These are phyloP conservation scores for Monodelphis domestica DNA, from an alignment of 2,797 vertebrate genomes.

Conservation along the genomic window DNA sequence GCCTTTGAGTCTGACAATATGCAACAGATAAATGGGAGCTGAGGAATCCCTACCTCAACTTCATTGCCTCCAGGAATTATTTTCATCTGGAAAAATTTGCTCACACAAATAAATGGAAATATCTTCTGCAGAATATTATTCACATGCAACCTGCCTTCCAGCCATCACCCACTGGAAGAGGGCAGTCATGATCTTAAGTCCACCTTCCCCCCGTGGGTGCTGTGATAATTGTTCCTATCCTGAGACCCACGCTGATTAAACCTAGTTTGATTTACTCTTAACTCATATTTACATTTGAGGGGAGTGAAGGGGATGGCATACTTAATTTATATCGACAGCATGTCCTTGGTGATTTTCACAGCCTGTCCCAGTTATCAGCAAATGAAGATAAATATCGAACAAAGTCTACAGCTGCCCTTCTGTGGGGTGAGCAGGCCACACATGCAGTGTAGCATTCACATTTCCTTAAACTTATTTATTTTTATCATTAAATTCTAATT, in stretches of 20 bases:
- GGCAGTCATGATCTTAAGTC: constrained; percentile 57
- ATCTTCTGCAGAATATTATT: constrained; percentile 70
- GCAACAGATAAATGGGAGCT: constrained; percentile 58
- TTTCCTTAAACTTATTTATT: constrained; percentile 67
- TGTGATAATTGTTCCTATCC: constrained; percentile 73
- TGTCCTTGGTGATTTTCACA: constrained; percentile 80
- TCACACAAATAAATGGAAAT: constrained; percentile 79
- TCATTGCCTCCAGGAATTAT: constrained; percentile 79
- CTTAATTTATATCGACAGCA: constrained; percentile 84
- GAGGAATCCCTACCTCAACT: constrained; percentile 66
- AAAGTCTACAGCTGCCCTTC: constrained; percentile 44
- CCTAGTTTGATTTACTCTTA: constrained; percentile 79
- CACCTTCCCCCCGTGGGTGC: constrained; percentile 58
- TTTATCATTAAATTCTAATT: constrained; percentile 66
- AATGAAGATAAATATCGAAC: constrained; percentile 82
- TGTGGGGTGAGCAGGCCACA: neutral
- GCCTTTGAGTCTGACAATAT: constrained; percentile 69
- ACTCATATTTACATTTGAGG: constrained; percentile 78
- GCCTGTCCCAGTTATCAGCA: constrained; percentile 77
- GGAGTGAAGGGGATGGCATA: constrained; percentile 78
- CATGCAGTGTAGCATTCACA: constrained; percentile 24
- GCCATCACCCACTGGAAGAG: constrained; percentile 54
- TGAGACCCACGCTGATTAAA: constrained; percentile 80
- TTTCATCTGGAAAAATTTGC: constrained; percentile 78
- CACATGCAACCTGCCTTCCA: constrained; percentile 38